Evolutionary conservation across 2,113 vertebrate species (phyloP), one percentile per base, ranked within the genome.

Genomic region (Etheostoma cragini): DNA sequence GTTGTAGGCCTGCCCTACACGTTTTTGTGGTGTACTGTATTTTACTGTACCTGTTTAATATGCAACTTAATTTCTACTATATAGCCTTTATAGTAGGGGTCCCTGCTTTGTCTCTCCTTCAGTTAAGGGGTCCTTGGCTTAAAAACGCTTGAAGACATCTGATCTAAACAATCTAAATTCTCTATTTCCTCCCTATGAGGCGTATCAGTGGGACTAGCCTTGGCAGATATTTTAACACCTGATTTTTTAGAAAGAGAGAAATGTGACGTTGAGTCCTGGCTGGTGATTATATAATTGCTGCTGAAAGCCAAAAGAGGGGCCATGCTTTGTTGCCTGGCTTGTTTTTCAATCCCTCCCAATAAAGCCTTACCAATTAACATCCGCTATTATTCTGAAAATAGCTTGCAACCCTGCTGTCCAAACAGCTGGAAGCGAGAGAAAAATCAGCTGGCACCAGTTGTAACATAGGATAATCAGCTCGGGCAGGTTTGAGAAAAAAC

Each of bases 351-450:
- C 78, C 70, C 57, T 82, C 78, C 80, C 74, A 90, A 90, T 85
- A 94, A 94, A 92, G 76, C 68, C 90, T 84, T 49, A 66, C 91
- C 92, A 94, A 93, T 93, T 90, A 92, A 93, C 92, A 93, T 93
- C 93, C 87, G 86, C 90, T 90, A 76, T 91, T 91, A 85, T 93
- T 88, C 90, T 91, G 84, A 91, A 91, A 93, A 93, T 89, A 93
- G 87, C 89, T 84, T 72, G 86, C 88, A 92, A 88, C 77, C 78
- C 90, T 72, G 88, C 89, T 88, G 89, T 82, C 87, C 88, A 92
- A 90, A 89, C 89, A 91, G 89, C 90, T 92, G 92, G 90, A 91
- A 79, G 80, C 76, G 72, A 73, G 86, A 88, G 78, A 73, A 57
- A 87, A 85, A 94, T 94, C 89, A 90, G 77, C 91, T 89, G 91